Conservation (phyloP, 2,888 invertebrate species). For the Tachystola acroxantha region DNA sequence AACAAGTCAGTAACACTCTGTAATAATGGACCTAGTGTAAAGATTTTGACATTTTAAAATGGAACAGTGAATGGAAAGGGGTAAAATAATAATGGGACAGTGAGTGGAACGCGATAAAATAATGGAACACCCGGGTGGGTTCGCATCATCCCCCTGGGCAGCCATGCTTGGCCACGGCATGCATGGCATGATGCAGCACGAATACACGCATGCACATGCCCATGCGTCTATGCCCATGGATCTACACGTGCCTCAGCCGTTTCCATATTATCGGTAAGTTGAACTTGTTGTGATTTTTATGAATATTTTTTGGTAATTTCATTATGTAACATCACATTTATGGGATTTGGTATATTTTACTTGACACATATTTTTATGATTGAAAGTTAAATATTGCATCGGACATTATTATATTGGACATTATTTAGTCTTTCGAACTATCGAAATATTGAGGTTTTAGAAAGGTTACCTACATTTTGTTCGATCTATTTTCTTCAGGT, state of each 20-base stretch:
- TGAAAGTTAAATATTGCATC: no score
- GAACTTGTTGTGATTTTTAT: no score
- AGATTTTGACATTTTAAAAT: constrained; percentile 8
- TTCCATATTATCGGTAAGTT: constrained; percentile 92
- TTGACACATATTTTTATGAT: no score
- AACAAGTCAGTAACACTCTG: no score
- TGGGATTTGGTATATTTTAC: no score
- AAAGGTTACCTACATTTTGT: no score
- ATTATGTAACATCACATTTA: no score
- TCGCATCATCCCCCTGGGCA: constrained; percentile 88
- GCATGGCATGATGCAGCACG: constrained; percentile 82
- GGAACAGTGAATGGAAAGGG: constrained; percentile 13
- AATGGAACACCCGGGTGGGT: constrained; percentile 90
- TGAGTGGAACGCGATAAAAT: constrained; percentile 10
- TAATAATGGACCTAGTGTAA: not conserved
- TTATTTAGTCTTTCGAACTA: no score
- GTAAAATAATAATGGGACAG: not conserved
- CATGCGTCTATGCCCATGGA: constrained; percentile 90
- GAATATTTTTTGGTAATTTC: not conserved
- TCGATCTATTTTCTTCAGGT: no score
- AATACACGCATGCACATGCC: constrained; percentile 78
- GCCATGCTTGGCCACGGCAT: constrained; percentile 83
- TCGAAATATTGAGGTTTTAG: no score
- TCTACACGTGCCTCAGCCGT: constrained; percentile 93
- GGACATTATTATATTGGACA: no score